These are phyloP conservation scores for Hartigia nigra DNA, from an alignment of 2,888 invertebrate species.

Conservation along the genomic window DNA sequence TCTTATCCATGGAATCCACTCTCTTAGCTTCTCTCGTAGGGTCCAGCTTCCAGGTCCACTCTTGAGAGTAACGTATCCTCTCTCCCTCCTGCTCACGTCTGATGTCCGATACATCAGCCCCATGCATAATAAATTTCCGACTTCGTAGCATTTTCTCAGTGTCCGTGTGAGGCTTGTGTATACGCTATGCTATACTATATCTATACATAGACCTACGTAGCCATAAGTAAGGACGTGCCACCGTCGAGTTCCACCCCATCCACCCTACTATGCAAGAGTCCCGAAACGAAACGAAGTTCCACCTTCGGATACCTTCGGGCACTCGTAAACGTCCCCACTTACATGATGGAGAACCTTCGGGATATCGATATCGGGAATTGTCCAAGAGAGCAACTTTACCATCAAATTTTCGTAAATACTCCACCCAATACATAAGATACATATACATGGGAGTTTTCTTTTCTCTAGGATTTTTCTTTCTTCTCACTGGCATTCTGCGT, in stretches of 20 bases:
- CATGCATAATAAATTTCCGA: constrained; percentile 62
- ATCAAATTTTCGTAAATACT: constrained; percentile 51
- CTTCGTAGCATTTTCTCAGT: constrained; percentile 1
- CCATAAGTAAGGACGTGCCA: neutral
- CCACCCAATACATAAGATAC: constrained; percentile 25
- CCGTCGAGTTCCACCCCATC: constrained; percentile 12
- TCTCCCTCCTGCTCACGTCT: constrained; percentile 31
- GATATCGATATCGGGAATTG: constrained; percentile 57
- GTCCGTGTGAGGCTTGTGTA: neutral
- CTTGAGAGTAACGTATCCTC: constrained; percentile 46
- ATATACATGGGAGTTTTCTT: neutral
- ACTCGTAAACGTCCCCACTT: constrained; percentile 9
- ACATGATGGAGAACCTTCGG: constrained; percentile 45
- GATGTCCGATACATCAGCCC: constrained; percentile 63
- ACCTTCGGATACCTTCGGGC: constrained; percentile 27
- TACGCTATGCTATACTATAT: neutral
- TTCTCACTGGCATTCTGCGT: neutral
- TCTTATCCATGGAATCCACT: constrained; percentile 37
- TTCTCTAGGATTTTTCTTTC: constrained; percentile 4
- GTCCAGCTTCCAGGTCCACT: constrained; percentile 40
- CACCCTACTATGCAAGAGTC: constrained; percentile 36
- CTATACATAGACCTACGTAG: neutral
- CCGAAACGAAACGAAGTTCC: constrained; percentile 37
- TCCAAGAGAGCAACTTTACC: constrained; percentile 47
- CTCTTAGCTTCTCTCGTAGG: constrained; percentile 41